These are phyloP conservation scores for Phyllotis vaccarum DNA, from an alignment of 2,797 vertebrate species.

Conservation along the genomic window DNA sequence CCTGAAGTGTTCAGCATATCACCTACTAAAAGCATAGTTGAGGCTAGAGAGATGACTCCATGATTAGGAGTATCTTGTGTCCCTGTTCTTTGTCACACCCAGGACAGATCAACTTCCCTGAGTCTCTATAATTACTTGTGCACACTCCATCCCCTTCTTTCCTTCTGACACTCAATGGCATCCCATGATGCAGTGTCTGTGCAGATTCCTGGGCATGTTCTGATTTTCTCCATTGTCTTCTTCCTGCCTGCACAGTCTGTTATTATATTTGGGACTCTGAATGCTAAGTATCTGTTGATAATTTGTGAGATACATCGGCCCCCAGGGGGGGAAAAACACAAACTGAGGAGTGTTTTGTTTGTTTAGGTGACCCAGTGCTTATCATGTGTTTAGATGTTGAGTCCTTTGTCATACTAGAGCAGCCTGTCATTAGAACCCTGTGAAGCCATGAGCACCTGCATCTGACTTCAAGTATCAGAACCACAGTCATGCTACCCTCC, in stretches of 20 bases:
- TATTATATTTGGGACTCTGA: rapidly evolving
- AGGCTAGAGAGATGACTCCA: background rate
- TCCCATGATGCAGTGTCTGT: background rate
- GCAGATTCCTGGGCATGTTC: background rate
- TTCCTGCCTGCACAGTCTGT: background rate
- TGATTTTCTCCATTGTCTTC: rapidly evolving
- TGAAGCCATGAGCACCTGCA: background rate
- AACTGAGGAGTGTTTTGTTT: background rate
- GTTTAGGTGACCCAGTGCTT: background rate
- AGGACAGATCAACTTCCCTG: too few relatives aligned
- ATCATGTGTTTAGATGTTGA: background rate
- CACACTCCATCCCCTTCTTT: background rate
- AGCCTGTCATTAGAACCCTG: background rate
- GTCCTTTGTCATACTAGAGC: background rate
- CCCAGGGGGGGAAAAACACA: too few relatives aligned
- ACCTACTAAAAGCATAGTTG: background rate
- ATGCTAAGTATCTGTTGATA: background rate
- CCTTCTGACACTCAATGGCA: too few relatives aligned
- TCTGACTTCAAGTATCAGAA: background rate
- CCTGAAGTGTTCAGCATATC: background rate
- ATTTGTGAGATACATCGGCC: background rate
- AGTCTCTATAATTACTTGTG: background rate
- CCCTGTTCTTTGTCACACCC: rapidly evolving
- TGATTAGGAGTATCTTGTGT: rapidly evolving
- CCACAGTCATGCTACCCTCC: background rate